Conservation (phyloP, 1,140 invertebrate species). For the Bombus turneri region DNA sequence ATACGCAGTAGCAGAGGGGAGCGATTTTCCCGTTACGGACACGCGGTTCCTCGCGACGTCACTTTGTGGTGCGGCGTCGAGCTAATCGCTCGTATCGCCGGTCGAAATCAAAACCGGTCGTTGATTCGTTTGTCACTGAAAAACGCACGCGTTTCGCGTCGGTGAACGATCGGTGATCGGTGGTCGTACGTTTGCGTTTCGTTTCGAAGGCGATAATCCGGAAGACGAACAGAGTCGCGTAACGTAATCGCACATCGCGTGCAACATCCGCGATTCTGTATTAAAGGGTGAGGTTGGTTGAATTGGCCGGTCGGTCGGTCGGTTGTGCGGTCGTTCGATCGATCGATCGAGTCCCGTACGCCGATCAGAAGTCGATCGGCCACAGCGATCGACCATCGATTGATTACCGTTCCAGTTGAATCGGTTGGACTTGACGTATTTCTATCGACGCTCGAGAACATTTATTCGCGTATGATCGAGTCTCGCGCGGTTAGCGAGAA, state of each 20-base stretch:
- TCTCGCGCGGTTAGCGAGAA: background rate
- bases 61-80: slow-evolving; percentile 71
- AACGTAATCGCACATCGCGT: background rate
- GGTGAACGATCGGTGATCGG: background rate
- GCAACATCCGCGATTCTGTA: background rate
- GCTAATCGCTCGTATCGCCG: slow-evolving; percentile 60
- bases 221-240: background rate
- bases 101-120: slow-evolving; percentile 18
- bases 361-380: slow-evolving; percentile 34
- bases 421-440: too few relatives aligned
- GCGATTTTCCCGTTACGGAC: slow-evolving; percentile 67
- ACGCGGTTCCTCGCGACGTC: slow-evolving; percentile 70
- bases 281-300: too few relatives aligned
- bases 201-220: too few relatives aligned
- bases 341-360: slow-evolving; percentile 19
- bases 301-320: background rate
- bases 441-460: too few relatives aligned
- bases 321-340: slow-evolving; percentile 14
- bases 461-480: background rate
- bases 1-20: slow-evolving; percentile 61
- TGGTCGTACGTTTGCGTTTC: background rate
- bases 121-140: background rate
- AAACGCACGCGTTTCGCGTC: too few relatives aligned
- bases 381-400: background rate
- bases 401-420: background rate